Evolutionary conservation across 2,888 invertebrate genomes (phyloP).

Genomic region (Ophion costatus): DNA sequence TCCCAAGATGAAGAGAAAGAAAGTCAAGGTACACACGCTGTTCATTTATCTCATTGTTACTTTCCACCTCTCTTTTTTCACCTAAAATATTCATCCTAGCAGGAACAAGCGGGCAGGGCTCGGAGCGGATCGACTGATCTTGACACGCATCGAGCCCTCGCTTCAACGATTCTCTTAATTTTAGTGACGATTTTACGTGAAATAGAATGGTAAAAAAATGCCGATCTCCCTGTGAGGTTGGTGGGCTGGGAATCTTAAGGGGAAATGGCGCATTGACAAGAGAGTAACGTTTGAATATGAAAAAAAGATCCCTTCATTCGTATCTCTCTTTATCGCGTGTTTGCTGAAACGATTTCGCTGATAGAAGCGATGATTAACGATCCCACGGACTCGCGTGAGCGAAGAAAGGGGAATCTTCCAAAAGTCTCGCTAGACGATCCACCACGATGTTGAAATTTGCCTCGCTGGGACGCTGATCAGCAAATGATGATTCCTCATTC

Average conservation of each 20-base stretch:
- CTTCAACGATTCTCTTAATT: too few species aligned
- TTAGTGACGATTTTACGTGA: neutral
- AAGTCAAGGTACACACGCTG: slow-evolving; percentile 77
- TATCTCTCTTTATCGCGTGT: neutral
- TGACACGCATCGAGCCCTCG: too few species aligned
- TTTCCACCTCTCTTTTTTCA: neutral
- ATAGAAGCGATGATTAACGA: neutral
- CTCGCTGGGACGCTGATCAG: too few species aligned
- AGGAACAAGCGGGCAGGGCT: too few species aligned
- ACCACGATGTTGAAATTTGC: too few species aligned
- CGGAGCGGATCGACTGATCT: too few species aligned
- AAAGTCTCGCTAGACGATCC: too few species aligned
- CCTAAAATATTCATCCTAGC: too few species aligned
- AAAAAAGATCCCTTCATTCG: neutral
- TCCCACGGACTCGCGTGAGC: neutral
- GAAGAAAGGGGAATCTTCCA: neutral
- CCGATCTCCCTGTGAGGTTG: too few species aligned
- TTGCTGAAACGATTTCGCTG: neutral
- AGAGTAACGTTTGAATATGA: neutral
- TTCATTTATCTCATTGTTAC: slow-evolving; percentile 8
- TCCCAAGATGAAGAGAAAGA: slow-evolving; percentile 81
- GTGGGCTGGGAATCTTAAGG: neutral
- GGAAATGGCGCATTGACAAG: neutral
- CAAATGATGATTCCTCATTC: too few species aligned
- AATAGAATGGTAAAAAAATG: neutral